These are phyloP conservation scores for Chromobotia macracanthus DNA, from an alignment of 2,797 vertebrate species.

Conservation along the genomic window DNA sequence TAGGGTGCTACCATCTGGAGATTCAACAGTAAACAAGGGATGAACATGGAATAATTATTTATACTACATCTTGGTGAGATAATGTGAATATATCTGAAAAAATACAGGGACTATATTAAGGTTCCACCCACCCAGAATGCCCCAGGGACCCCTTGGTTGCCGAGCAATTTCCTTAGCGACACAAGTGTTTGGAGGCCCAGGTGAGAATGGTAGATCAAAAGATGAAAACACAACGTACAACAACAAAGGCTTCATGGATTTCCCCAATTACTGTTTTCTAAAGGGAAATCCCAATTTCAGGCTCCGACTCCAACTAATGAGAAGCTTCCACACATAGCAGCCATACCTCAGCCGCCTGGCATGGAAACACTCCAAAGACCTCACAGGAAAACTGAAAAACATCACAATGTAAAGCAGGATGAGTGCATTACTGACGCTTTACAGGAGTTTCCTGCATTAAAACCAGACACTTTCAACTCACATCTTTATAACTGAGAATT, in stretches of 20 bases:
- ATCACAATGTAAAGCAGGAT: conserved; percentile 4
- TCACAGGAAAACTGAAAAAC: conserved; percentile 35
- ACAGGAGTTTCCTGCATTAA: background rate
- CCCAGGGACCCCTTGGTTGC: conserved; percentile 37
- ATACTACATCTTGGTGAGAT: background rate
- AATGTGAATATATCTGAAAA: too few species aligned
- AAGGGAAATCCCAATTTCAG: conserved; percentile 58
- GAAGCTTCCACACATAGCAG: conserved; percentile 56
- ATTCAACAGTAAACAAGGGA: conserved; percentile 1
- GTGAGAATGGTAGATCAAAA: conserved; percentile 16
- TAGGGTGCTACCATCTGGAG: background rate
- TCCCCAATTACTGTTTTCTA: conserved; percentile 61
- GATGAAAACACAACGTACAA: conserved; percentile 35
- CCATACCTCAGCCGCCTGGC: conserved; percentile 38
- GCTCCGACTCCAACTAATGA: conserved; percentile 53
- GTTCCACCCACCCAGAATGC: conserved; percentile 36
- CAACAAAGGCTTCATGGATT: conserved; percentile 56
- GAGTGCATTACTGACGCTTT: background rate
- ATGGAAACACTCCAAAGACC: conserved; percentile 48
- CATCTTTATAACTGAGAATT: background rate
- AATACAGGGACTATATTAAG: background rate
- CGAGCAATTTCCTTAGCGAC: conserved; percentile 51
- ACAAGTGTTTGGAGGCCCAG: conserved; percentile 9
- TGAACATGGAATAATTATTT: background rate
- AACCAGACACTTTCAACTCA: background rate